A percentile compares a stretch with the other conserved stretches of the same genome.
phyloP scores from a whole-genome alignment of 2,113 vertebrate species.

The Chaetorhynchus papuensis region DNA sequence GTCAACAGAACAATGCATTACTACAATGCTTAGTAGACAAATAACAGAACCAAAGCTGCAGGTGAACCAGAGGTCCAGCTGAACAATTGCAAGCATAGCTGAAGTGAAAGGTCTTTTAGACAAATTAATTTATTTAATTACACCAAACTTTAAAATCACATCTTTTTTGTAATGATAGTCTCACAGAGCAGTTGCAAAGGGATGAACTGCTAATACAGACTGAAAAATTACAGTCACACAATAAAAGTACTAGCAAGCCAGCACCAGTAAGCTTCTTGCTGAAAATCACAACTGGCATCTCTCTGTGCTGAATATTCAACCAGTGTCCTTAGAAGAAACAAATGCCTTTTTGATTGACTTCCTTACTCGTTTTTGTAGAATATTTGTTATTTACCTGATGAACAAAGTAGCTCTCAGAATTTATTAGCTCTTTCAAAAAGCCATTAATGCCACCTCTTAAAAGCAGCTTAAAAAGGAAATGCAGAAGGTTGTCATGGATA shows the following conservation, averaged over 20 bases:
- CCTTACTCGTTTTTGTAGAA: background rate
- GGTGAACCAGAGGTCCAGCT: background rate
- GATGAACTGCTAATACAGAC: background rate
- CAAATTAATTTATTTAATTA: background rate
- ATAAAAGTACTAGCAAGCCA: background rate
- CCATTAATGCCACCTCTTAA: background rate
- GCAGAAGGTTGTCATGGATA: background rate
- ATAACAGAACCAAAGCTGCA: constrained; percentile 2
- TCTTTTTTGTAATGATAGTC: background rate
- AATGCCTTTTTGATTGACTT: background rate
- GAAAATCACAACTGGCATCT: background rate
- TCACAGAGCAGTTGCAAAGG: background rate
- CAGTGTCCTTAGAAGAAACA: background rate
- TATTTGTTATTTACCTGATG: background rate
- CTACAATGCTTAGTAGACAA: background rate
- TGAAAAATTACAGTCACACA: background rate
- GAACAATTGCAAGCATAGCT: background rate
- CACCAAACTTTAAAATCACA: background rate
- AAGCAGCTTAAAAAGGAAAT: background rate
- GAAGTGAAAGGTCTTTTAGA: background rate
- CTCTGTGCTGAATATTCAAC: background rate
- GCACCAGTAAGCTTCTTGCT: background rate
- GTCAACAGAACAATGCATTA: constrained; percentile 27
- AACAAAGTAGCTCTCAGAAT: background rate
- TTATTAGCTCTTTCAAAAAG: background rate